phyloP scores from a whole-genome alignment of 2,888 invertebrate genomes.

The Anthophora plumipes region DNA sequence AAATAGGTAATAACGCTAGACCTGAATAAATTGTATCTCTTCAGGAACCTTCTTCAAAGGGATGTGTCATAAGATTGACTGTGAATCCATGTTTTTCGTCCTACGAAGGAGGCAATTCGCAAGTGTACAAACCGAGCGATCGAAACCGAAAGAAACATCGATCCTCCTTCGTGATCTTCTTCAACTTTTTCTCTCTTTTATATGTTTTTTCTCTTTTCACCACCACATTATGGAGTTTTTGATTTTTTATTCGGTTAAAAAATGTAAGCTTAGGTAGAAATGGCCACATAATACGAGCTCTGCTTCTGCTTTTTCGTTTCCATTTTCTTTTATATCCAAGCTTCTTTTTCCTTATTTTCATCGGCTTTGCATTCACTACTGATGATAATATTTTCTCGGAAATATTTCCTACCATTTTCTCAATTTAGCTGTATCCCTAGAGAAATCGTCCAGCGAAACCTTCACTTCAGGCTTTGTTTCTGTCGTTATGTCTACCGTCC shows the following conservation, averaged over 20 bases:
- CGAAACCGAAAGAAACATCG: constrained; percentile 29
- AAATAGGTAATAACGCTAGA: constrained; percentile 16
- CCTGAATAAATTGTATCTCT: constrained; percentile 24
- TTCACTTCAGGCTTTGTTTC: constrained; percentile 36
- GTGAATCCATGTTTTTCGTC: constrained; percentile 15
- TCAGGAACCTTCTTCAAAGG: constrained; percentile 5
- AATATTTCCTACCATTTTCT: neutral
- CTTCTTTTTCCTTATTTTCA: constrained; percentile 23
- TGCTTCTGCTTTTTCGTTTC: constrained; percentile 61
- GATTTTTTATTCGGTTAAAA: neutral
- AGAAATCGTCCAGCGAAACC: neutral
- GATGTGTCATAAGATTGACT: constrained; percentile 11
- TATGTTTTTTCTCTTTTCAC: constrained; percentile 1
- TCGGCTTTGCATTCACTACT: constrained; percentile 32
- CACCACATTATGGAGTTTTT: neutral
- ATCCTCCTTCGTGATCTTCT: constrained; percentile 49
- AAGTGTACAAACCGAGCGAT: constrained; percentile 30
- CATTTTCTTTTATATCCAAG: constrained; percentile 15
- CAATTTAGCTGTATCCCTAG: neutral
- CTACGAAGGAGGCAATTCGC: constrained; percentile 50
- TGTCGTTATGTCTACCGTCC: constrained; percentile 43
- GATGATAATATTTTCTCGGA: neutral
- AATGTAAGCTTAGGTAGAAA: constrained; percentile 33
- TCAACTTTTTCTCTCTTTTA: constrained; percentile 21
- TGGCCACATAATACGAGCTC: constrained; percentile 51